Percentiles rank a stretch among this genome's conserved stretches.
phyloP scores from a whole-genome alignment of 2,888 invertebrate species.

The Troilus luridus region DNA sequence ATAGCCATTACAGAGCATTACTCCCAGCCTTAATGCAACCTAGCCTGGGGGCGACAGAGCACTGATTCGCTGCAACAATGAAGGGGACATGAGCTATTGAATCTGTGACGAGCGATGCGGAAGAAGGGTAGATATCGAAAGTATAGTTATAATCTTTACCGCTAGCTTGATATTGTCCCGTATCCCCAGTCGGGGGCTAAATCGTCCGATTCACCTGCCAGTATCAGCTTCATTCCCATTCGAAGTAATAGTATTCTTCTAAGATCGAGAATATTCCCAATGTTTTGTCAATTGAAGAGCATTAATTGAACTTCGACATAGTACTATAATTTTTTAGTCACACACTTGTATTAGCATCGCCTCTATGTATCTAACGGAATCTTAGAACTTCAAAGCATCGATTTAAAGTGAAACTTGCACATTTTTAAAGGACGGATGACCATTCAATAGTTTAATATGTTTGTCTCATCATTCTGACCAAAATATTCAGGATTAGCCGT shows the following conservation, averaged over 20 bases:
- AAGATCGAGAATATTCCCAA: not conserved
- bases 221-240: slow-evolving; percentile 6
- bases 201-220: not conserved
- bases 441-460: too few relatives aligned
- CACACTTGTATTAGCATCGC: too few relatives aligned
- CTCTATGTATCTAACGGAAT: too few relatives aligned
- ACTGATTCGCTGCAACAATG: not conserved
- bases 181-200: not conserved
- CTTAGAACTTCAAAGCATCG: too few relatives aligned
- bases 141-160: not conserved
- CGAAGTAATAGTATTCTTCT: not conserved
- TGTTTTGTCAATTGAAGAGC: not conserved
- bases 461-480: too few relatives aligned
- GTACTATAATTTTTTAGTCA: not conserved
- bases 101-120: not conserved
- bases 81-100: slow-evolving; percentile 19
- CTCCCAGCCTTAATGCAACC: not conserved
- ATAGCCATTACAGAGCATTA: not conserved
- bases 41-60: not conserved
- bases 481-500: too few relatives aligned
- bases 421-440: too few relatives aligned
- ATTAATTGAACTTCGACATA: not conserved
- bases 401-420: too few relatives aligned
- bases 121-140: slow-evolving; percentile 45
- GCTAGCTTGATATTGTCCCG: not conserved